A percentile compares a stretch with the other conserved stretches of the same genome.
Evolutionary conservation across 2,888 invertebrate species (phyloP).

Genomic region (Temnothorax unifasciatus): DNA sequence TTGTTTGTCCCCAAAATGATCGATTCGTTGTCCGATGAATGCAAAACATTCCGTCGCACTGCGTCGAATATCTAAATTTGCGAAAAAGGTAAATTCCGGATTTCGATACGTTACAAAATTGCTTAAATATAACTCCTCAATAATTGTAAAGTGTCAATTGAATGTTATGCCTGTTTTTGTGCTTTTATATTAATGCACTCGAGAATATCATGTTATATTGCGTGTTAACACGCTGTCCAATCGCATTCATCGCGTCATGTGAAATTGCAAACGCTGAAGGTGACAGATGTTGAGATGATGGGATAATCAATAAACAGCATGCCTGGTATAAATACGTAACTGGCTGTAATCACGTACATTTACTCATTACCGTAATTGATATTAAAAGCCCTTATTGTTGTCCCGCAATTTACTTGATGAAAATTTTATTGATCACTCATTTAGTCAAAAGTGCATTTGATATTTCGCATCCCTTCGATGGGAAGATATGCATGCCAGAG

Average conservation of each 20-base stretch:
- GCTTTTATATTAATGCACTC: not conserved
- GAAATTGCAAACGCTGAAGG: slow-evolving; percentile 26
- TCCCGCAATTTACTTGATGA: slow-evolving; percentile 34
- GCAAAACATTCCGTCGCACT: not conserved
- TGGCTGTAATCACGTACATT: slow-evolving; percentile 30
- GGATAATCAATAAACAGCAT: slow-evolving; percentile 24
- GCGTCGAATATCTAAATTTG: not conserved
- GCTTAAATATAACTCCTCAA: not conserved
- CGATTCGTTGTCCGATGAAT: not conserved
- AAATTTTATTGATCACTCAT: slow-evolving; percentile 36
- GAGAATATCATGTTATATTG: not conserved
- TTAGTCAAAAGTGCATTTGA: slow-evolving; percentile 3
- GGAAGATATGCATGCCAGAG: not conserved
- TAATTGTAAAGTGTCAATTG: not conserved
- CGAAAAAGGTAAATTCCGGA: not conserved
- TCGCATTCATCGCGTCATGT: not conserved
- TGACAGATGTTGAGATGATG: slow-evolving; percentile 2
- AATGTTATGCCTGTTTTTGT: not conserved
- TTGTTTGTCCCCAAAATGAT: not conserved
- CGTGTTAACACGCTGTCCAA: not conserved
- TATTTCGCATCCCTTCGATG: not conserved
- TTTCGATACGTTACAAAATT: not conserved
- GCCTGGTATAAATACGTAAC: not conserved
- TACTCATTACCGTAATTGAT: slow-evolving; percentile 37
- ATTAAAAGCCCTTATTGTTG: slow-evolving; percentile 25